Evolutionary conservation across 2,113 vertebrate genomes (phyloP), one percentile per base, ranked within the genome.

Genomic region (Aegypius monachus): DNA sequence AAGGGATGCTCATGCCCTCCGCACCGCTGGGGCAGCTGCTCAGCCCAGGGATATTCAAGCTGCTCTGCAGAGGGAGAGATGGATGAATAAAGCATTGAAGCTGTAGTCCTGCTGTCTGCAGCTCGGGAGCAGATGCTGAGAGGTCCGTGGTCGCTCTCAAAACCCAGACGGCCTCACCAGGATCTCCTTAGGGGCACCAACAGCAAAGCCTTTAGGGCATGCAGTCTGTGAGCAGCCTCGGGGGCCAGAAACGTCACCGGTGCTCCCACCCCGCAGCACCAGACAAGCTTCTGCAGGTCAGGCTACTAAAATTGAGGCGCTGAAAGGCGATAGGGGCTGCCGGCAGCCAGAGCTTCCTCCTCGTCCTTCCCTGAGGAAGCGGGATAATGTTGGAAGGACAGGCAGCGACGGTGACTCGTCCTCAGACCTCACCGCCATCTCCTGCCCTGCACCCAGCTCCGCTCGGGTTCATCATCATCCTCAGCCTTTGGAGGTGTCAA

Each of bases 361-460:
- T 55, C 48, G 2, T 55, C 50, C 48, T 26, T 68, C 40, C 40
- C 36, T 0, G 0, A 16, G 66, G 71, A 42, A 23, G n/a, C 0
- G 0, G 71, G 66, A 67, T 26, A 22, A 43, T 1, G 0, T 43
- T 0, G 0, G 42, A 45, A 63, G 43, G 70, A 50, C 56, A 21
- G 0, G 1, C 5, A 14, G 56, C 0, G 4, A 66, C 2, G 2
- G 50, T 3, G 20, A 36, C 50, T 87, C 0, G 0, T 56, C 71
- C 63, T 59, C 23, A 2, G 71, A 36, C 65, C n/a, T 61, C 1
- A 0, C 52, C 0, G 1, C 25, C 13, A 1, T 31, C 52, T 62
- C 74, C 52, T 55, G 29, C 65, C 68, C 63, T 6, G 53, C 1
- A 0, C 36, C 62, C 85, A 43, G 55, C 94, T 40, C 58, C 0